Evolutionary conservation across 37 sponge, comb jelly and placozoan species (phyloP).

Genomic region (Geodia barretti): DNA sequence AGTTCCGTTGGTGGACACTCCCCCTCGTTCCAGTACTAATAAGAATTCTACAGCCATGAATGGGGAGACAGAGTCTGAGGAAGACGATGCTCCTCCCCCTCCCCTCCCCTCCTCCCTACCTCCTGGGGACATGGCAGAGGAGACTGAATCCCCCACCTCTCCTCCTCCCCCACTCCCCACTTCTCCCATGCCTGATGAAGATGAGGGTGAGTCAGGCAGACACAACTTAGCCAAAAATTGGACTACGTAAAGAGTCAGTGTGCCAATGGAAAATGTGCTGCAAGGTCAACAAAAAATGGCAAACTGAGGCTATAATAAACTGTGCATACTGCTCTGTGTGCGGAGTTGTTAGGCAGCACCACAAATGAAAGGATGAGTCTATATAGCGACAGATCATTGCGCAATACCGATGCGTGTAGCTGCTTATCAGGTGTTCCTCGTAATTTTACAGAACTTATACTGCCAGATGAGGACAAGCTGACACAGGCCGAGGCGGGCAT

Average conservation of each 20-base stretch:
- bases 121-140: not conserved
- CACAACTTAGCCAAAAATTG: too few species aligned
- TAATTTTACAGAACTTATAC: not conserved
- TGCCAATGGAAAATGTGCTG: too few species aligned
- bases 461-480: not conserved
- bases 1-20: not conserved
- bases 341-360: too few species aligned
- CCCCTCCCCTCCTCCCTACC: not conserved
- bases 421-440: too few species aligned
- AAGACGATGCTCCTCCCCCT: not conserved
- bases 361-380: too few species aligned
- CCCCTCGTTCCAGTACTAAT: too few species aligned
- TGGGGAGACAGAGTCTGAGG: not conserved
- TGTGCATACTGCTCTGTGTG: too few species aligned
- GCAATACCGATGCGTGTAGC: too few species aligned
- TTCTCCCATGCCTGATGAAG: not conserved
- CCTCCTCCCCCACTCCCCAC: constrained; percentile 28
- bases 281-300: too few species aligned
- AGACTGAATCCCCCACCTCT: not conserved
- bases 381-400: too few species aligned
- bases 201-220: not conserved
- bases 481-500: not conserved
- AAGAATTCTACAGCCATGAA: not conserved
- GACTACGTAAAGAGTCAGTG: too few species aligned
- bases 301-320: too few species aligned